These are phyloP conservation scores for Micrasema minimum DNA, from an alignment of 1,140 invertebrate species.

Conservation along the genomic window DNA sequence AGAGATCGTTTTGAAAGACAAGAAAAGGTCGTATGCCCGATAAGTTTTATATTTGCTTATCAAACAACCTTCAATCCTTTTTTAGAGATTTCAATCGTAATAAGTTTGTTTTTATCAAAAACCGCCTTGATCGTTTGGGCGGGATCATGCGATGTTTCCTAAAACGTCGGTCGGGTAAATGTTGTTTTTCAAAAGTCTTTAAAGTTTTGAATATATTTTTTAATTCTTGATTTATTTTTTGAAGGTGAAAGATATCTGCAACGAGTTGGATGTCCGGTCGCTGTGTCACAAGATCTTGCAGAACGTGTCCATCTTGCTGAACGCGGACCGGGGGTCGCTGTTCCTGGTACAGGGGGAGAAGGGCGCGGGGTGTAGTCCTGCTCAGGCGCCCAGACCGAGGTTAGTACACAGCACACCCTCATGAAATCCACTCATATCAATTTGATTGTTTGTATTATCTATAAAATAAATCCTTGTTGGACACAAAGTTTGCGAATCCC, in stretches of 20 bases:
- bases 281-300: conserved; percentile 96
- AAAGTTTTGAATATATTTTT: neutral
- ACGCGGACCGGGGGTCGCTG: conserved; percentile 92
- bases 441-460: no score
- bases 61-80: no score
- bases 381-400: conserved; percentile 60
- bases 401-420: neutral
- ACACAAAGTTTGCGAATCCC: no score
- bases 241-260: conserved; percentile 94
- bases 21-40: no score
- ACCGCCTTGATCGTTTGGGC: neutral
- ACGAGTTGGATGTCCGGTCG: conserved; percentile 92
- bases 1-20: no score
- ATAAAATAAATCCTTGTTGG: no score
- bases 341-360: conserved; percentile 90
- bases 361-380: conserved; percentile 60
- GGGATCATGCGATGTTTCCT: neutral
- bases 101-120: neutral
- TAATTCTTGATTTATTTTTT: conserved; percentile 53
- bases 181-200: no score
- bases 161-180: neutral
- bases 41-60: no score
- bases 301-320: conserved; percentile 91
- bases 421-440: no score
- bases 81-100: no score